Evolutionary conservation across 2,888 invertebrate species (phyloP).

Genomic region (Acrobasis consociella): DNA sequence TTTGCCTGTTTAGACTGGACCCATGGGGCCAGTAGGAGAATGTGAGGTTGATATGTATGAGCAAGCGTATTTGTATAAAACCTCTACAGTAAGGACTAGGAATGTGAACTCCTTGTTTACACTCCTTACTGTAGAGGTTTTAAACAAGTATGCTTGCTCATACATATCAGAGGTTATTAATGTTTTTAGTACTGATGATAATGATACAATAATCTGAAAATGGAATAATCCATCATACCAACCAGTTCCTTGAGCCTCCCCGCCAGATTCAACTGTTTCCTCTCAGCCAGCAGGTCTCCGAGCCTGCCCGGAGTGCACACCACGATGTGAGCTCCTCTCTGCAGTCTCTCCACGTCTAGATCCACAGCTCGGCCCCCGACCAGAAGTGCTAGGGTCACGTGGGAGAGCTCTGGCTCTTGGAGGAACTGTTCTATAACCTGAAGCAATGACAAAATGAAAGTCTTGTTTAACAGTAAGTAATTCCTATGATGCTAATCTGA

Average conservation of each 20-base stretch:
- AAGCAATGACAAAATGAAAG: constrained; percentile 8
- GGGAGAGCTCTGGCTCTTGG: constrained; percentile 69
- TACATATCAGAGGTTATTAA: too few species aligned
- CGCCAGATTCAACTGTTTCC: constrained; percentile 87
- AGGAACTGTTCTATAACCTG: constrained; percentile 79
- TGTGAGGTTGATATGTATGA: too few species aligned
- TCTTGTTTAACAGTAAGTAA: too few species aligned
- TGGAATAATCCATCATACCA: constrained; percentile 6
- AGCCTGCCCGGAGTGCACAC: constrained; percentile 97
- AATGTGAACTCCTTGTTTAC: too few species aligned
- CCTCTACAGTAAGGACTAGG: too few species aligned
- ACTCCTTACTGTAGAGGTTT: too few species aligned
- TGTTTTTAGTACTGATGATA: too few species aligned
- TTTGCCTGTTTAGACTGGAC: too few species aligned
- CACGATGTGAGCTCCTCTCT: constrained; percentile 91
- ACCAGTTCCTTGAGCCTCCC: constrained; percentile 88
- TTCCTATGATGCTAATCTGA: too few species aligned
- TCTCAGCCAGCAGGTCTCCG: constrained; percentile 91
- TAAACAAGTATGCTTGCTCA: too few species aligned
- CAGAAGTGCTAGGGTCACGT: constrained; percentile 83
- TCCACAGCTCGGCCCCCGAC: constrained; percentile 93
- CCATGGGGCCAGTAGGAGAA: too few species aligned
- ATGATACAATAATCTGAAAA: neutral
- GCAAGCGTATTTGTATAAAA: too few species aligned
- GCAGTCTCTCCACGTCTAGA: constrained; percentile 87